These are phyloP conservation scores for Coregonus clupeaformis DNA, from an alignment of 2,113 vertebrate species.

Conservation along the genomic window DNA sequence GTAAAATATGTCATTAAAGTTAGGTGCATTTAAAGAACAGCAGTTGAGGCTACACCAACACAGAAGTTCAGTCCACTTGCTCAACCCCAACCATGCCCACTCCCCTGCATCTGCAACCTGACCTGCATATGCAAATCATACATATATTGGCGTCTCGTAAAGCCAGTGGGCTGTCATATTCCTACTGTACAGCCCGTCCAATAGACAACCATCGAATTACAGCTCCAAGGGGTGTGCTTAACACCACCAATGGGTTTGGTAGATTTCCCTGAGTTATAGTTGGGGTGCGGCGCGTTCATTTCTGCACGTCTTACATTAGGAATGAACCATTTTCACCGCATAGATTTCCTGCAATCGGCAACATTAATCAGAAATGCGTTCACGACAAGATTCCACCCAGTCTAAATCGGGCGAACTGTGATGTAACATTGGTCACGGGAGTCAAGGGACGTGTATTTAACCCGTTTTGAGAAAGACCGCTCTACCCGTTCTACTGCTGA, in stretches of 20 bases:
- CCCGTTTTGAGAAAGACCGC: slow-evolving; percentile 8
- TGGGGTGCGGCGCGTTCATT: slow-evolving; percentile 89
- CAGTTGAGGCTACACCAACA: slow-evolving; percentile 54
- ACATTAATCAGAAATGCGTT: neutral
- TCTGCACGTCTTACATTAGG: slow-evolving; percentile 92
- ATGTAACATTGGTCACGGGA: neutral
- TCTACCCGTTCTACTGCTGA: slow-evolving; percentile 51
- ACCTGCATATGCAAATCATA: slow-evolving; percentile 73
- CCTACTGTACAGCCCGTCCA: neutral
- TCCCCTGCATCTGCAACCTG: slow-evolving; percentile 74
- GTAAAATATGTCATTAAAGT: slow-evolving; percentile 54
- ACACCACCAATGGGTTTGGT: slow-evolving; percentile 26
- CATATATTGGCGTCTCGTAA: neutral
- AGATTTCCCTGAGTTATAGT: slow-evolving; percentile 64
- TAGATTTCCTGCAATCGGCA: slow-evolving; percentile 24
- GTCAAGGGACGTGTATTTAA: neutral
- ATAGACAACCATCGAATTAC: slow-evolving; percentile 35
- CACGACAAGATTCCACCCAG: neutral
- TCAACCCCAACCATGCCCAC: slow-evolving; percentile 64
- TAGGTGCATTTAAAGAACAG: slow-evolving; percentile 55
- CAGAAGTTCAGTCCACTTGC: slow-evolving; percentile 77
- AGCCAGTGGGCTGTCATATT: slow-evolving; percentile 36
- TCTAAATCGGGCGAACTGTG: neutral
- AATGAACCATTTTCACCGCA: slow-evolving; percentile 76
- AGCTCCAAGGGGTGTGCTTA: neutral